Percentiles rank a stretch among this genome's conserved stretches.
These are phyloP conservation scores for Camelus bactrianus DNA, from an alignment of 2,113 vertebrate genomes.

Conservation along the genomic window DNA sequence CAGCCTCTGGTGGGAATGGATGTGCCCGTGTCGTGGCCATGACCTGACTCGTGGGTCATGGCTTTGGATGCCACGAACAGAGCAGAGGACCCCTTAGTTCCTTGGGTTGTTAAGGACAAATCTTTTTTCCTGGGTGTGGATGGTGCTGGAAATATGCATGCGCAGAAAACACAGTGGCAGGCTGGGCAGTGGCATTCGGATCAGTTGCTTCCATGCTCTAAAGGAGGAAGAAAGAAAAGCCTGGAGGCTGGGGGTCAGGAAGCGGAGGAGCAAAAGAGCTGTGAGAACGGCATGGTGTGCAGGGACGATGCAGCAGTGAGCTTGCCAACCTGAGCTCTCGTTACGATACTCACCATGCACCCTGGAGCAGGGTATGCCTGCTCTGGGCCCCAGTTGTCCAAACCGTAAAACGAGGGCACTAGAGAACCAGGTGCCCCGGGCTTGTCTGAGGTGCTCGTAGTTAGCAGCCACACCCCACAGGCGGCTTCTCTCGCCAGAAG, in stretches of 20 bases:
- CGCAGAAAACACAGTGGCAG: not conserved
- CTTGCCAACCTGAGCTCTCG: not conserved
- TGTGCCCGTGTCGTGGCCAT: rapidly evolving
- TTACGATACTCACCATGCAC: rapidly evolving
- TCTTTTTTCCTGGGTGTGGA: not conserved
- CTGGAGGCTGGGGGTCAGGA: not conserved
- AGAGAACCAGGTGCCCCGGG: not conserved
- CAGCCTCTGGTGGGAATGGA: not conserved
- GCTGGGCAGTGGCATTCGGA: not conserved
- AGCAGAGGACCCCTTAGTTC: not conserved
- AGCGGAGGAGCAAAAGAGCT: not conserved
- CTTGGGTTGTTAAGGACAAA: not conserved
- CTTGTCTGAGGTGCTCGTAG: not conserved
- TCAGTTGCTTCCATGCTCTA: not conserved
- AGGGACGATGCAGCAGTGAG: not conserved
- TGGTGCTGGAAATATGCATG: not conserved
- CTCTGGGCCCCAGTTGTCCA: not conserved
- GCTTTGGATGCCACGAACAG: not conserved
- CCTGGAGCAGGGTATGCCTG: not conserved
- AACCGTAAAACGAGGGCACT: not conserved
- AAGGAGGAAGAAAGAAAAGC: not conserved
- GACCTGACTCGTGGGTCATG: no score
- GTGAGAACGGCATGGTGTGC: rapidly evolving
- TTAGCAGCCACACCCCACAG: not conserved
- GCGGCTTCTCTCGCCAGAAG: not conserved